Conservation (phyloP, 1,140 invertebrate genomes). For the Drosophila ficusphila region DNA sequence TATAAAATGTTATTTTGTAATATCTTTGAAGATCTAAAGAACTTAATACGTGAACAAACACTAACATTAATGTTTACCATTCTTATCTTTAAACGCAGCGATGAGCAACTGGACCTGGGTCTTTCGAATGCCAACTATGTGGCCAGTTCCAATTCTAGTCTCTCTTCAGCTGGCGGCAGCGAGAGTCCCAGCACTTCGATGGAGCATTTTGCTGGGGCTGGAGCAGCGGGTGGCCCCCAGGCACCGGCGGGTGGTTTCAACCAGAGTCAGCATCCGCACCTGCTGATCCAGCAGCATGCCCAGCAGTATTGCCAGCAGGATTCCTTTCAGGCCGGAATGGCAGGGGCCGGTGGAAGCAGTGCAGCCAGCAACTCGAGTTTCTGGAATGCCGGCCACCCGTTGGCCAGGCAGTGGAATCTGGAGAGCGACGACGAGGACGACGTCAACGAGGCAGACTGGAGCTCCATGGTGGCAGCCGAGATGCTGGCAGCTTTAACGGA, state of each 20-base stretch:
- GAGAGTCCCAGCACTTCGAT: slow-evolving; percentile 86
- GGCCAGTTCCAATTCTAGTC: slow-evolving; percentile 83
- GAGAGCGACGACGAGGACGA: slow-evolving; percentile 86
- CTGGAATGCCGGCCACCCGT: slow-evolving; percentile 75
- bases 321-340: slow-evolving; percentile 71
- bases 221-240: slow-evolving; percentile 31
- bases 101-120: slow-evolving; percentile 78
- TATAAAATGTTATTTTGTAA: too few relatives aligned
- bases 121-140: slow-evolving; percentile 78
- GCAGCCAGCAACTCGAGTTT: slow-evolving; percentile 71
- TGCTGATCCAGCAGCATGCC: slow-evolving; percentile 65
- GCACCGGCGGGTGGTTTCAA: slow-evolving; percentile 36
- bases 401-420: slow-evolving; percentile 77
- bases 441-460: slow-evolving; percentile 87
- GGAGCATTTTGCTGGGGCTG: slow-evolving; percentile 85
- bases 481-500: slow-evolving; percentile 86
- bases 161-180: slow-evolving; percentile 85
- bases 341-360: slow-evolving; percentile 34
- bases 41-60: background rate
- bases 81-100: slow-evolving; percentile 39
- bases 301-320: slow-evolving; percentile 78
- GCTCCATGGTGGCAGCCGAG: slow-evolving; percentile 92
- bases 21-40: background rate
- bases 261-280: slow-evolving; percentile 65
- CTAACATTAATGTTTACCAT: slow-evolving; percentile 1